A percentile compares a stretch with the other conserved stretches of the same genome.
Conservation (phyloP, 2,797 vertebrate species). For the Scleropages formosus region DNA sequence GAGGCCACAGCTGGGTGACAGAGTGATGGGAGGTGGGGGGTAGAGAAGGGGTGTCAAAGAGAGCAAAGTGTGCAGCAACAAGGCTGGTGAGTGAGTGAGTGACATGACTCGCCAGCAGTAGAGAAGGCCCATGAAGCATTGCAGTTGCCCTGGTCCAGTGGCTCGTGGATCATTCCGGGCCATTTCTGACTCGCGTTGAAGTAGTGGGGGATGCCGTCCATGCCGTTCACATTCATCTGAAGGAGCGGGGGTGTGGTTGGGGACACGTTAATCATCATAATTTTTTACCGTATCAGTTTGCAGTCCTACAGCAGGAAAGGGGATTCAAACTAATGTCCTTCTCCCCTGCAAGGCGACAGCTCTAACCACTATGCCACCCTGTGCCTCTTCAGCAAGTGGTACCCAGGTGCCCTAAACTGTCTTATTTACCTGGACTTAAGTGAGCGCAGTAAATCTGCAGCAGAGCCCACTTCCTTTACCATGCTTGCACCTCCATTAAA, state of each 20-base stretch:
- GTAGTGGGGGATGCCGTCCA: constrained; percentile 69
- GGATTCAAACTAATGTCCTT: too few species aligned
- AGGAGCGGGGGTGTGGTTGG: not conserved
- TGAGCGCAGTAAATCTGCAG: too few species aligned
- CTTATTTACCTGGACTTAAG: too few species aligned
- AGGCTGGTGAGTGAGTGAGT: not conserved
- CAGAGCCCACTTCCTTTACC: too few species aligned
- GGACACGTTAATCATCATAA: too few species aligned
- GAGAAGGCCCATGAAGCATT: constrained; percentile 97
- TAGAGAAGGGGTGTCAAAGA: not conserved
- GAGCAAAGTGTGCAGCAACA: not conserved
- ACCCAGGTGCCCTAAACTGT: too few species aligned
- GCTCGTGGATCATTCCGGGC: constrained; percentile 90
- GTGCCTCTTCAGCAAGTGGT: too few species aligned
- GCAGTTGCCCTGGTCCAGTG: constrained; percentile 93
- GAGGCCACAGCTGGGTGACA: constrained; percentile 82
- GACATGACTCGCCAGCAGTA: constrained; percentile 75
- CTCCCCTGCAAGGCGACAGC: too few species aligned
- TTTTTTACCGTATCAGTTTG: too few species aligned
- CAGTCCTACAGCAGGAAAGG: not conserved
- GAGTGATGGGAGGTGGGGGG: not conserved
- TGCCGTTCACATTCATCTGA: constrained; percentile 83
- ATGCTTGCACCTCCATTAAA: constrained; percentile 16
- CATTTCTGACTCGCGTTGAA: constrained; percentile 87
- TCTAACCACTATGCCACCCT: too few species aligned